A percentile compares a stretch with the other conserved stretches of the same genome.
Conservation (phyloP, 2,888 invertebrate genomes). For the Scelioninae gen. 1 region DNA sequence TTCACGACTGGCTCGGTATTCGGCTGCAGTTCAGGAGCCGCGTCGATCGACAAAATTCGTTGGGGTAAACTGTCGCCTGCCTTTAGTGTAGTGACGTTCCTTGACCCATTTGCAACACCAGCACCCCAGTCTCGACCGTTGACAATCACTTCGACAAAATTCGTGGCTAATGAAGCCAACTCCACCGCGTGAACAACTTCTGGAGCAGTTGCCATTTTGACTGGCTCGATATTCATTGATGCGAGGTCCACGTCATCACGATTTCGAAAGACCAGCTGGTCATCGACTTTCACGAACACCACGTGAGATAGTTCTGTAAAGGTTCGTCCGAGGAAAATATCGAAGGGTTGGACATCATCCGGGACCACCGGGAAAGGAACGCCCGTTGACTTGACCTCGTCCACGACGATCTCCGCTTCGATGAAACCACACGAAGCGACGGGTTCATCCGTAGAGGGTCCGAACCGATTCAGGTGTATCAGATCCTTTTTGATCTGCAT, state of each 20-base stretch:
- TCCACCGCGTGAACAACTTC: not conserved
- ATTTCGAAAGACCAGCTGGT: not conserved
- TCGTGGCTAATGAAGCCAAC: not conserved
- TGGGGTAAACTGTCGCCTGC: too few relatives aligned
- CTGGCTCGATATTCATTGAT: not conserved
- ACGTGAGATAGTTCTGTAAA: not conserved
- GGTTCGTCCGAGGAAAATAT: not conserved
- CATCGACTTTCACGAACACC: constrained; percentile 3
- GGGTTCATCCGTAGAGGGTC: not conserved
- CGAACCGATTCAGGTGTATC: too few relatives aligned
- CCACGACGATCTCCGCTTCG: not conserved
- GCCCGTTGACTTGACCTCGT: not conserved
- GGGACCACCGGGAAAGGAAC: constrained; percentile 2
- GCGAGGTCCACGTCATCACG: not conserved
- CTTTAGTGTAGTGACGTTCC: too few relatives aligned
- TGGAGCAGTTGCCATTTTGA: not conserved
- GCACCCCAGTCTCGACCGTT: too few relatives aligned
- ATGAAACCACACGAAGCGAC: not conserved
- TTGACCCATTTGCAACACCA: too few relatives aligned
- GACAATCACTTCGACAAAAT: not conserved
- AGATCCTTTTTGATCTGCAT: not conserved
- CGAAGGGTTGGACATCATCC: constrained; percentile 1
- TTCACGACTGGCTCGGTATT: not conserved
- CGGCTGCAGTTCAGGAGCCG: not conserved
- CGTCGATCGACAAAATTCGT: too few relatives aligned